A percentile compares a stretch with the other conserved stretches of the same genome.
Evolutionary conservation across 2,797 vertebrate species (phyloP).

Genomic region (Cryptoprocta ferox): DNA sequence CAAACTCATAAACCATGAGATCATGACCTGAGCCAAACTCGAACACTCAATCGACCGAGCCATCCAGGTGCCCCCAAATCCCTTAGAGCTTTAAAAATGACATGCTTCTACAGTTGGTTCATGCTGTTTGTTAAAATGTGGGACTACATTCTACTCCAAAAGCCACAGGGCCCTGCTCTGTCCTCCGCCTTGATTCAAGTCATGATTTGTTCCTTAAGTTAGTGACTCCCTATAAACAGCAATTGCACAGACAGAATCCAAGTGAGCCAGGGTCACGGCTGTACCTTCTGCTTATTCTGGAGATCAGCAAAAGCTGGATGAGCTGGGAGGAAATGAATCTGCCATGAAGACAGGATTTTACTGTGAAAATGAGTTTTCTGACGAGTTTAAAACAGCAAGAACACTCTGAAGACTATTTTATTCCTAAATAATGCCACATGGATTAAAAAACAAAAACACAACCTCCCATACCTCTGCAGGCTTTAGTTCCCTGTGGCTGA

Average conservation of each 20-base stretch:
- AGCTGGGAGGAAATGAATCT: constrained; percentile 24
- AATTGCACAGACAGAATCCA: neutral
- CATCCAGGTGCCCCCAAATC: neutral
- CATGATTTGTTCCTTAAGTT: neutral
- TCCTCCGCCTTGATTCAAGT: neutral
- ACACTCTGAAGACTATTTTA: constrained; percentile 28
- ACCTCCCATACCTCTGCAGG: neutral
- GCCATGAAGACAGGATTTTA: constrained; percentile 16
- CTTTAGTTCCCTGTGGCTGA: neutral
- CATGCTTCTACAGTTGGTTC: neutral
- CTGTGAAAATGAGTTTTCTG: constrained; percentile 51
- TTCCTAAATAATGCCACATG: neutral
- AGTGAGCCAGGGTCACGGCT: neutral
- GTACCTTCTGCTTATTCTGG: constrained; percentile 16
- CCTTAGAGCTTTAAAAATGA: neutral
- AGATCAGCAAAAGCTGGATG: neutral
- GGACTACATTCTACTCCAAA: neutral
- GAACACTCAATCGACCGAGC: too few relatives aligned
- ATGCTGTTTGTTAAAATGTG: neutral
- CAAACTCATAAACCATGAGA: too few relatives aligned
- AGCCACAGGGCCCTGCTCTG: neutral
- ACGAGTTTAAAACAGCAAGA: constrained; percentile 35
- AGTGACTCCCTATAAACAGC: neutral
- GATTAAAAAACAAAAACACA: constrained; percentile 9
- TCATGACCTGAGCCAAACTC: too few relatives aligned